Base-by-base conservation (phyloP, 1,140 invertebrate genomes). In the Lethrus apterus region DNA sequence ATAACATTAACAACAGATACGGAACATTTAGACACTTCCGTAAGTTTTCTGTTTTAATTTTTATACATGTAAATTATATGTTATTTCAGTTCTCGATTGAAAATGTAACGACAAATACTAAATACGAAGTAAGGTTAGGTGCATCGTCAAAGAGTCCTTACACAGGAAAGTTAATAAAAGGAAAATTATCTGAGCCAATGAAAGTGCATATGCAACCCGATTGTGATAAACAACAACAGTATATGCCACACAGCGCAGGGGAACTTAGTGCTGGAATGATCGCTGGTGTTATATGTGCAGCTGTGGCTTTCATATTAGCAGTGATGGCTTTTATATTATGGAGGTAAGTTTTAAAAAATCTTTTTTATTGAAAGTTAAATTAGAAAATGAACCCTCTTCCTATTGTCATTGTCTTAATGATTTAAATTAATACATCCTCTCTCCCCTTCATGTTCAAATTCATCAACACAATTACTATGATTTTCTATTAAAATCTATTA, bases 51-150 rank as follows among this genome's bases (percentile, higher is more conserved):
- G 29, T 33, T 31, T 34, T 34, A 21, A 13, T 3, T n/a, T 31
- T 36, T 31, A 11, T 45, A 11, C 11, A 36, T 36, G 10, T 34
- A 13, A 2, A 18, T 32, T 20, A 14, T 32, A 11, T 32, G 42
- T 18, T 30, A 51, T 50, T 76, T 19, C 68, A 87, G 83, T 78
- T 79, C 64, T 71, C 78, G 26, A 74, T 87, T 50, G 74, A 76
- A 43, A 89, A 89, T 64, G 69, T 89, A 42, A 86, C 83, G 35
- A 77, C 78, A 49, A 78, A 86, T 63, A 76, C 75, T 1, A 70
- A 81, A 60, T 89, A 89, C 64, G 81, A 86, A 65, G 73, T 89
- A 15, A 78, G 79, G 66, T 74, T 89, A 20, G 73, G 77, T 46
- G 86, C 79, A 21, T 81, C 79, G 10, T 81, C 84, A 2, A 71